Percentiles rank a stretch among this genome's conserved stretches.
phyloP scores from a whole-genome alignment of 2,888 invertebrate genomes.

The Gerris lacustris region DNA sequence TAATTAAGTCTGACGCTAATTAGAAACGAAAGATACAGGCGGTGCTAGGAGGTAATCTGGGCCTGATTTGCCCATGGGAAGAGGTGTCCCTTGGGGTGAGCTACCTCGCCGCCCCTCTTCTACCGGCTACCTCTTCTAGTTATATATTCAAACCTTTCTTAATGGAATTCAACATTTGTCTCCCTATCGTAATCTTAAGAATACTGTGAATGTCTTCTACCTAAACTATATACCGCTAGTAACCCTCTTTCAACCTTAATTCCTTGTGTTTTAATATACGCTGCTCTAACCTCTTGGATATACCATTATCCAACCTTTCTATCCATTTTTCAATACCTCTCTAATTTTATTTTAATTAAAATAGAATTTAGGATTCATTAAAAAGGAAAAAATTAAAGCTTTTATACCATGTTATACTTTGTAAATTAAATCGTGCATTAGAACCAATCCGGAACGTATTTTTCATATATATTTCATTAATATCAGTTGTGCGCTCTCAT shows the following conservation, averaged over 20 bases:
- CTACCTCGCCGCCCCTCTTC: background rate
- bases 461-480: too few species aligned
- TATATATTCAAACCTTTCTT: conserved; percentile 5
- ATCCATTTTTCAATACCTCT: too few species aligned
- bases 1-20: conserved; percentile 5
- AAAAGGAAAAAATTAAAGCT: too few species aligned
- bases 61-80: background rate
- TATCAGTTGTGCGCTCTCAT: too few species aligned
- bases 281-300: too few species aligned
- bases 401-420: too few species aligned
- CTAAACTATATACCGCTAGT: background rate
- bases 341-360: too few species aligned
- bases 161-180: background rate
- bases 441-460: too few species aligned
- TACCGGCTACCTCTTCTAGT: background rate
- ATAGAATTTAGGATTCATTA: too few species aligned
- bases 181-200: background rate
- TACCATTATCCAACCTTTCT: too few species aligned
- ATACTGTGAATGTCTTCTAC: background rate
- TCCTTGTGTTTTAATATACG: too few species aligned
- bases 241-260: background rate
- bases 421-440: too few species aligned
- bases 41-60: background rate
- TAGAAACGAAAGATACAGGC: background rate
- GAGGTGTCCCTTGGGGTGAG: background rate